Evolutionary conservation across 2,113 vertebrate genomes (phyloP), one percentile per base, ranked within the genome.

Genomic region (Limnothrissa miodon): DNA sequence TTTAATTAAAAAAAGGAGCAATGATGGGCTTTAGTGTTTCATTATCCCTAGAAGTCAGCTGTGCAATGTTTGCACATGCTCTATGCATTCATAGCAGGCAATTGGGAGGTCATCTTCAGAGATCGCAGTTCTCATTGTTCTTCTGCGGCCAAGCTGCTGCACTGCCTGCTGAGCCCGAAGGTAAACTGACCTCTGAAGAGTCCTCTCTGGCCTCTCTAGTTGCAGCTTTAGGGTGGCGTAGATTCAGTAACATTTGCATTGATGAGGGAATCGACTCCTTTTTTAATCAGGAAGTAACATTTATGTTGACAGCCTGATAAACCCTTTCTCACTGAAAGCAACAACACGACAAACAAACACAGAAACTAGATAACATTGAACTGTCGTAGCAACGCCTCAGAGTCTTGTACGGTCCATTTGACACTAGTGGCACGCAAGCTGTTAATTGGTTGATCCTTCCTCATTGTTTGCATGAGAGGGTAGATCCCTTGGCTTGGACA

Each of bases 131-230:
- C 81, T 56, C 29, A 48, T 81, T 85, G 78, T 85, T 81, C n/a
- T 70, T 19, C 51, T 8, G 83, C 4, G 45, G 33, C 19, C 45
- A 21, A 8, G 79, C 79, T 17, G 5, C 29, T 17, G 46, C 45
- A 33, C 39, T 5, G 6, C 42, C 21, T 46, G 21, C 39, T 45
- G 56, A 10, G 46, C 42, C 39, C 62, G 45, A 83, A 13, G 66
- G 74, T 86, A 85, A 85, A 23, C 51, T 29, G 66, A 85, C 78
- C 66, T 48, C 83, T 39, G 33, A 82, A 84, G 78, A 84, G 82
- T 48, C 21, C 66, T 17, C 66, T 33, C 66, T 74, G 5, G 25
- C 33, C 33, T 74, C 15, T 74, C 10, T 33, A 74, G 13, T 74
- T 39, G 66, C 36, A 74, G 66, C 66, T 36, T 29, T 33, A 74